phyloP scores from a whole-genome alignment of 2,113 vertebrate species.

The Eretmochelys imbricata region DNA sequence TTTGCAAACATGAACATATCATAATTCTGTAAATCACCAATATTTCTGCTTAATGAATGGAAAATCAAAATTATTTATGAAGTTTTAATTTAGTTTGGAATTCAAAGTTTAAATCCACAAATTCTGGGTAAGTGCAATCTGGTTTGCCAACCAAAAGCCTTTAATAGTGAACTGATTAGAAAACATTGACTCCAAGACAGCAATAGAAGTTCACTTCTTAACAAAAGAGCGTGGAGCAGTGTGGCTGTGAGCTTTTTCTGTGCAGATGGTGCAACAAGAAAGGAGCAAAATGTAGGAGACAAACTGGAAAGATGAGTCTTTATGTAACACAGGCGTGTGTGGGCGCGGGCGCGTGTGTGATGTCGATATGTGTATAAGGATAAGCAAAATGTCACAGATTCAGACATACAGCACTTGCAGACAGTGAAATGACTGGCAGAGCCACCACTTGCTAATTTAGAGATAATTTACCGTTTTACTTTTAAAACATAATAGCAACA shows the following conservation, averaged over 20 bases:
- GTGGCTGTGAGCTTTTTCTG: background rate
- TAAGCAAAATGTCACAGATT: background rate
- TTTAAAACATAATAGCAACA: background rate
- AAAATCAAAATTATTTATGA: background rate
- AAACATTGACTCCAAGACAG: conserved; percentile 31
- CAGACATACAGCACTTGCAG: background rate
- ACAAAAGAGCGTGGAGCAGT: accelerated
- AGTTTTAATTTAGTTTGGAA: conserved; percentile 44
- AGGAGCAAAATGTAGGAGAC: background rate
- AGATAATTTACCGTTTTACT: background rate
- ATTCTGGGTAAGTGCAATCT: conserved; percentile 34
- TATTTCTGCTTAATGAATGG: background rate
- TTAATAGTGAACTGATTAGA: conserved; percentile 56
- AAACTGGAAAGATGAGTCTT: accelerated
- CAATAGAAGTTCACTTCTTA: background rate
- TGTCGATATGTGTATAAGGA: background rate
- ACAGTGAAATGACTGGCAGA: background rate
- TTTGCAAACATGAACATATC: background rate
- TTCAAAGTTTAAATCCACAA: background rate
- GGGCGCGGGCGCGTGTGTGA: background rate
- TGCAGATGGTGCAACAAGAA: accelerated
- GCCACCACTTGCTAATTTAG: background rate
- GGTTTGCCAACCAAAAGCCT: conserved; percentile 44
- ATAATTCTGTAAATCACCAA: background rate
- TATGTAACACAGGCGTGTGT: accelerated